Conservation (phyloP, 2,113 vertebrate species). For the Cyprinodon tularosa region DNA sequence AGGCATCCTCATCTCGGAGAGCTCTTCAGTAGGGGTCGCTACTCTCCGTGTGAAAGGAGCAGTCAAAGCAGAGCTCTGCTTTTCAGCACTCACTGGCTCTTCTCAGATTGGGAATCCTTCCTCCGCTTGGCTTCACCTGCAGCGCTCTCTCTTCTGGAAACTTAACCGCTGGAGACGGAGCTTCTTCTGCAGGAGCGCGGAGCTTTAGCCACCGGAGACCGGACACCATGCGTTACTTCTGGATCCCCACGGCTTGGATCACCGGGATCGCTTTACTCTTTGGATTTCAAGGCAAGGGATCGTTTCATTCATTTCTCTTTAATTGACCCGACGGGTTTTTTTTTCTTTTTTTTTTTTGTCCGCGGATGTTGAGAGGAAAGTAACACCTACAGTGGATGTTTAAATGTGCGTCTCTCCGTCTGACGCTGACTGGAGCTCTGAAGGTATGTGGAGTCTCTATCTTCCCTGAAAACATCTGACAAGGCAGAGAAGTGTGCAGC, state of each 20-base stretch:
- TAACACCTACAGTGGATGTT: slow-evolving; percentile 15
- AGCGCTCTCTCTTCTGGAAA: slow-evolving; percentile 43
- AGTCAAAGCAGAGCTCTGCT: slow-evolving; percentile 18
- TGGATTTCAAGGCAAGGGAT: slow-evolving; percentile 72
- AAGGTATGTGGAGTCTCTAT: slow-evolving; percentile 37
- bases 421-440: slow-evolving; percentile 18
- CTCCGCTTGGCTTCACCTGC: slow-evolving; percentile 35
- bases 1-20: background rate
- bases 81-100: slow-evolving; percentile 29
- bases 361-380: slow-evolving; percentile 13
- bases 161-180: slow-evolving; percentile 37
- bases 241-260: slow-evolving; percentile 66
- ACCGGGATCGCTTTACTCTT: slow-evolving; percentile 57
- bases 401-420: slow-evolving; percentile 16
- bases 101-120: slow-evolving; percentile 38
- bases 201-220: slow-evolving; percentile 17
- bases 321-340: slow-evolving; percentile 2
- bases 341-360: background rate
- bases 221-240: slow-evolving; percentile 63
- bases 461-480: slow-evolving; percentile 28
- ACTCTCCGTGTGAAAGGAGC: slow-evolving; percentile 28
- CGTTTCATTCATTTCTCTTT: slow-evolving; percentile 27
- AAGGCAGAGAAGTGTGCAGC: background rate
- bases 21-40: slow-evolving; percentile 53
- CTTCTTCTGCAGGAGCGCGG: slow-evolving; percentile 21